Evolutionary conservation across 2,113 vertebrate species (phyloP).

Genomic region (Octodon degus): DNA sequence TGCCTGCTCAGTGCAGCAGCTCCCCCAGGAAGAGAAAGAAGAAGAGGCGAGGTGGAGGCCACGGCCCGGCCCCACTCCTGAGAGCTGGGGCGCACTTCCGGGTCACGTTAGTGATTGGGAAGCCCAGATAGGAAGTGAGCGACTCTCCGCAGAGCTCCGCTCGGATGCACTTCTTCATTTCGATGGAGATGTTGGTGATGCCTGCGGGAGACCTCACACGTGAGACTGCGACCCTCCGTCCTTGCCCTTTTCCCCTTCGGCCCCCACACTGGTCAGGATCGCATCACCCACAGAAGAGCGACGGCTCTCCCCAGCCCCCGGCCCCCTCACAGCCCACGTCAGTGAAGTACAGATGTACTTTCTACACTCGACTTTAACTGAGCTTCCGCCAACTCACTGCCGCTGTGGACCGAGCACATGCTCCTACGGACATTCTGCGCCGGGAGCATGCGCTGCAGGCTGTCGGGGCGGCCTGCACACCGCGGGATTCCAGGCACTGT

Average conservation of each 20-base stretch:
- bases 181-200: not conserved
- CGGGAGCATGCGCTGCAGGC: not conserved
- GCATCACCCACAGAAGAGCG: not conserved
- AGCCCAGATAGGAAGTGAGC: constrained; percentile 57
- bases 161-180: constrained; percentile 68
- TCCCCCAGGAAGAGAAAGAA: constrained; percentile 61
- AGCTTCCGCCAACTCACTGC: not conserved
- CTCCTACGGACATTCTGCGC: not conserved
- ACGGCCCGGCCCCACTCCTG: not conserved
- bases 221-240: not conserved
- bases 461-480: not conserved
- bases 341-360: not conserved
- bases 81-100: constrained; percentile 36
- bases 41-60: not conserved
- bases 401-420: no score
- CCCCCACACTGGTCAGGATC: not conserved
- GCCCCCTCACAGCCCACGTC: not conserved
- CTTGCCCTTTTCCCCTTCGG: not conserved
- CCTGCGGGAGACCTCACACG: constrained; percentile 31
- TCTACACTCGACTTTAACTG: not conserved
- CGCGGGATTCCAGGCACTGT: not conserved
- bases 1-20: constrained; percentile 45
- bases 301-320: not conserved
- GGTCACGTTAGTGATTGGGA: constrained; percentile 48
- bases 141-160: constrained; percentile 41